These are phyloP conservation scores for Amiota mariae DNA, from an alignment of 2,888 invertebrate species.

Conservation along the genomic window DNA sequence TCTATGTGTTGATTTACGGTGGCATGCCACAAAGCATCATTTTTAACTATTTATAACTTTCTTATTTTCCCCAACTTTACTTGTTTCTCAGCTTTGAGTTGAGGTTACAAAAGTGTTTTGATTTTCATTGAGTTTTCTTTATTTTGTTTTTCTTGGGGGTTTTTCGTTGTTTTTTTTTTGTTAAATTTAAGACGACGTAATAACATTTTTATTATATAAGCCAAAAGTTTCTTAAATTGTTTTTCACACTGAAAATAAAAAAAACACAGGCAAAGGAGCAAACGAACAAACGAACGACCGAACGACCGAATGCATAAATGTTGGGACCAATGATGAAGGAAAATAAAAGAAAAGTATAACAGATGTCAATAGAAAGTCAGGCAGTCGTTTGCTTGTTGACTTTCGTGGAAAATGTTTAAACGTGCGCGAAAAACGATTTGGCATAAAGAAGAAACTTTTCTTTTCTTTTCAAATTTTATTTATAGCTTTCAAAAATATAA, in stretches of 20 bases:
- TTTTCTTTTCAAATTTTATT: not conserved
- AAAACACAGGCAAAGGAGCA: not conserved
- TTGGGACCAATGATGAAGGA: too few relatives aligned
- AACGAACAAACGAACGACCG: not conserved
- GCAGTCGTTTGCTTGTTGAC: not conserved
- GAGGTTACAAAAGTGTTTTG: not conserved
- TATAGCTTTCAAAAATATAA: not conserved
- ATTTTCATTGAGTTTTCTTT: not conserved
- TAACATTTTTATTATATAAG: conserved; percentile 12
- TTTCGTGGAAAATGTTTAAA: conserved; percentile 8
- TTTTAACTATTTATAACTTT: conserved; percentile 12
- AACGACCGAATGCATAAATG: not conserved
- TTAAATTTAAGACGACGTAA: not conserved
- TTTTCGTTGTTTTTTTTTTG: too few relatives aligned
- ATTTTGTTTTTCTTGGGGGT: too few relatives aligned
- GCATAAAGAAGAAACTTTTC: not conserved
- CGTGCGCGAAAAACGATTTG: not conserved
- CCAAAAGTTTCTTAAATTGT: conserved; percentile 13
- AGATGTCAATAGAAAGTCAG: not conserved
- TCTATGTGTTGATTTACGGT: too few relatives aligned
- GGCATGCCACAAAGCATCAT: not conserved
- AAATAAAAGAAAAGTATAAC: not conserved
- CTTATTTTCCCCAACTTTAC: too few relatives aligned
- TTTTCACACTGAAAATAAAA: not conserved
- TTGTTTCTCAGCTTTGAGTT: not conserved